These are phyloP conservation scores for Hypsopygia costalis DNA, from an alignment of 2,888 invertebrate genomes.

Conservation along the genomic window DNA sequence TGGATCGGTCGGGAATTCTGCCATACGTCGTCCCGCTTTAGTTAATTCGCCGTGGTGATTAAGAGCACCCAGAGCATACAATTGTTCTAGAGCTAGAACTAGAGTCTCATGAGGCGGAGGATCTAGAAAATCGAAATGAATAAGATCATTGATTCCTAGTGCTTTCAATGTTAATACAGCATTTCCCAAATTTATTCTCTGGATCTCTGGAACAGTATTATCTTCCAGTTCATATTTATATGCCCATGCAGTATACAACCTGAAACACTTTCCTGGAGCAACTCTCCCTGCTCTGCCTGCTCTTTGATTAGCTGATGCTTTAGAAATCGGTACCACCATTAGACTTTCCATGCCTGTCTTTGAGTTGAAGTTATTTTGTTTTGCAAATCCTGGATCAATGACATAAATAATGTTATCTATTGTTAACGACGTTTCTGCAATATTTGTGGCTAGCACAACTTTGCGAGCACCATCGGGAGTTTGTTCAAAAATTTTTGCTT, in stretches of 20 bases:
- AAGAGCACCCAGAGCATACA: conserved; percentile 97
- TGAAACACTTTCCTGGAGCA: conserved; percentile 98
- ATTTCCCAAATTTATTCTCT: conserved; percentile 98
- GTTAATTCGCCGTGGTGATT: conserved; percentile 99
- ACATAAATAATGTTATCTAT: conserved; percentile 99
- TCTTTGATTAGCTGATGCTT: conserved; percentile 98
- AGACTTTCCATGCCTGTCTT: conserved; percentile 99
- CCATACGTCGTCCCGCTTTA: conserved; percentile 98
- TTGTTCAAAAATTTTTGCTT: conserved; percentile 98
- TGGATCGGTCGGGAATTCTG: conserved; percentile 99
- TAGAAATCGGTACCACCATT: conserved; percentile 98
- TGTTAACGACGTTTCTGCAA: conserved; percentile 99
- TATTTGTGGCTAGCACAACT: conserved; percentile 98
- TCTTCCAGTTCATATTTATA: conserved; percentile 99
- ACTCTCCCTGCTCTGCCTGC: conserved; percentile 98
- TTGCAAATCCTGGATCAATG: conserved; percentile 99
- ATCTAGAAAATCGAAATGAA: conserved; percentile 99
- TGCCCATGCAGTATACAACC: conserved; percentile 98
- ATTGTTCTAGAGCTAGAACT: conserved; percentile 96
- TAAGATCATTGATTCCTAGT: conserved; percentile 97
- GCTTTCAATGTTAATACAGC: conserved; percentile 98
- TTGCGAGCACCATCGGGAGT: conserved; percentile 98
- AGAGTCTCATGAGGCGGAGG: conserved; percentile 97
- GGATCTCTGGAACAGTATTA: conserved; percentile 98
- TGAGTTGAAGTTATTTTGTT: conserved; percentile 99